Evolutionary conservation across 2,797 vertebrate species (phyloP).

Genomic region (Galaxias olidus): DNA sequence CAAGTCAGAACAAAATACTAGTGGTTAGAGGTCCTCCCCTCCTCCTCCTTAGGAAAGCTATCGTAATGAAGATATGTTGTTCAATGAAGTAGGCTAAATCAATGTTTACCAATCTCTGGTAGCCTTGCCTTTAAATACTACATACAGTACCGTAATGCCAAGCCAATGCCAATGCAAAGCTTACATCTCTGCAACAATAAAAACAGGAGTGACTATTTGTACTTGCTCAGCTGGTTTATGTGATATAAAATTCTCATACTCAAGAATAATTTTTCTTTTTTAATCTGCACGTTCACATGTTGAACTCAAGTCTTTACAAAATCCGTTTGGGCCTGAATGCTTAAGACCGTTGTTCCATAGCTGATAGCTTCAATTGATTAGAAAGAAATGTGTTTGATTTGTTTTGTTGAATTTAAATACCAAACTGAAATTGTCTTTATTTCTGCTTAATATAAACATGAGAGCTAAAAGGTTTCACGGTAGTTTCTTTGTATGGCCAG

Average conservation of each 20-base stretch:
- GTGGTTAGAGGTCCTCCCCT: slow-evolving; percentile 17
- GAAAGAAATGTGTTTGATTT: no score
- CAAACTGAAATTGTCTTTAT: no score
- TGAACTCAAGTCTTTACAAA: no score
- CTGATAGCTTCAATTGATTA: no score
- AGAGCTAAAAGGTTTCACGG: no score
- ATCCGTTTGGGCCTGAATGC: no score
- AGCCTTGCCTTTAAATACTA: slow-evolving; percentile 36
- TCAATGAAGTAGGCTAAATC: slow-evolving; percentile 16
- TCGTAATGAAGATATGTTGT: slow-evolving; percentile 15
- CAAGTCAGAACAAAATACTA: slow-evolving; percentile 24
- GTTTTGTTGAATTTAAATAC: no score
- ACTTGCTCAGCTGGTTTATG: slow-evolving; percentile 8
- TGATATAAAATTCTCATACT: slow-evolving; percentile 32
- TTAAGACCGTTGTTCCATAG: neutral
- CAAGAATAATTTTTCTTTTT: slow-evolving; percentile 4
- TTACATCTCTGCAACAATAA: slow-evolving; percentile 36
- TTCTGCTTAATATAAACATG: no score
- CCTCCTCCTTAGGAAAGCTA: neutral
- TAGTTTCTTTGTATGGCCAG: slow-evolving; percentile 50
- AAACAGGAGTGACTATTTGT: slow-evolving; percentile 17
- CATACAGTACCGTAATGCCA: slow-evolving; percentile 41
- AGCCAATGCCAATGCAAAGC: slow-evolving; percentile 23
- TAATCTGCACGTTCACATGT: slow-evolving; percentile 48
- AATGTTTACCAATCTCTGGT: slow-evolving; percentile 55